Evolutionary conservation across 2,888 invertebrate genomes (phyloP).

Genomic region (Hyposoter dolosus): DNA sequence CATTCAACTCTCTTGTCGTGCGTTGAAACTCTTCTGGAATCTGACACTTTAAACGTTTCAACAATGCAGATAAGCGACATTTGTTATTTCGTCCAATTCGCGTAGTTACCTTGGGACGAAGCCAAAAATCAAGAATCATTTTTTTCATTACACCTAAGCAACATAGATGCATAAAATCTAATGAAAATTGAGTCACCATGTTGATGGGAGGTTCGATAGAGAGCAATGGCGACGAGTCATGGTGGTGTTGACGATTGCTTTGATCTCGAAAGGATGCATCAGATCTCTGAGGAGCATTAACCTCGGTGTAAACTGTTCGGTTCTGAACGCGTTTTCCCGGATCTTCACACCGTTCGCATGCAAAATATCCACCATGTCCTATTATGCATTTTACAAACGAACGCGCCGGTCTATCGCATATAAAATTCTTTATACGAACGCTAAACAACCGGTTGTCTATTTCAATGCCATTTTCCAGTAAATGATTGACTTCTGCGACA

Average conservation of each 20-base stretch:
- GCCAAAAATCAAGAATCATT: constrained; percentile 60
- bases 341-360: constrained; percentile 47
- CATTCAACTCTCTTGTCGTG: constrained; percentile 56
- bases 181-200: constrained; percentile 57
- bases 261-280: constrained; percentile 32
- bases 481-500: background rate
- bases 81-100: constrained; percentile 6
- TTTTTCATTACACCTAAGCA: constrained; percentile 63
- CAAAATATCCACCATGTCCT: constrained; percentile 48
- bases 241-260: constrained; percentile 32
- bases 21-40: constrained; percentile 66
- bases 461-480: background rate
- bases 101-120: constrained; percentile 8
- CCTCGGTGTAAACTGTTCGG: constrained; percentile 22
- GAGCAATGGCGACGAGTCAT: constrained; percentile 1
- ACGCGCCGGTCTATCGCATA: constrained; percentile 43
- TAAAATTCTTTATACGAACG: background rate
- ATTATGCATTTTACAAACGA: constrained; percentile 53
- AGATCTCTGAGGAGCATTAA: background rate
- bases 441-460: background rate
- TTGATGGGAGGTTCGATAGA: constrained; percentile 11
- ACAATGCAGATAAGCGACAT: background rate
- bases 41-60: constrained; percentile 18
- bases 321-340: constrained; percentile 16
- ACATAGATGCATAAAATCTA: constrained; percentile 67